Evolutionary conservation across 1,140 invertebrate species (phyloP).

Genomic region (Ridgeia piscesae): DNA sequence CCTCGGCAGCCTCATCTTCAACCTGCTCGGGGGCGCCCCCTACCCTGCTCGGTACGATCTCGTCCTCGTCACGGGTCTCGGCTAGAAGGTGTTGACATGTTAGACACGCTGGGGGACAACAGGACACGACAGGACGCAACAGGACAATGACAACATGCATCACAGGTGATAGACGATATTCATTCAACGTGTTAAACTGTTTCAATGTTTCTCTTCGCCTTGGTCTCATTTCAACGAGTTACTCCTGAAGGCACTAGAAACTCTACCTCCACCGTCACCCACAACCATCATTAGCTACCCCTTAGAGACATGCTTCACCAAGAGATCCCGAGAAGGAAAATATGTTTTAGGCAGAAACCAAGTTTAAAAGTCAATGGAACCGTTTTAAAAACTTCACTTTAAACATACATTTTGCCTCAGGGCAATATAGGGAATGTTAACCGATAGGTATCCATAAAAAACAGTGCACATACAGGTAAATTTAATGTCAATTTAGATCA

Average conservation of each 20-base stretch:
- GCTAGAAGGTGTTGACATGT: not conserved
- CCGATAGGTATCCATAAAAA: no score
- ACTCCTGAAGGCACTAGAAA: not conserved
- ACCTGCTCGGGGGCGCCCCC: not conserved
- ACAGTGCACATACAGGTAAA: no score
- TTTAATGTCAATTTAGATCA: no score
- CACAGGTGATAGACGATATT: not conserved
- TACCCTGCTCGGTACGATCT: constrained; percentile 7
- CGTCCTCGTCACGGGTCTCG: not conserved
- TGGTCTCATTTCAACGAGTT: no score
- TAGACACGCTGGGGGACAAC: not conserved
- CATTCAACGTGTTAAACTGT: not conserved
- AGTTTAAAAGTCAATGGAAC: not conserved
- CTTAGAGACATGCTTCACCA: not conserved
- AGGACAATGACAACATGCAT: not conserved
- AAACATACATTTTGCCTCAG: no score
- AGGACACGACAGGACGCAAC: not conserved
- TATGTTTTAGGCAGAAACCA: not conserved
- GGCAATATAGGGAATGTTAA: no score
- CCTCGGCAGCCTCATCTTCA: not conserved
- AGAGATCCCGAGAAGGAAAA: not conserved
- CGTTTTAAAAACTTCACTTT: no score
- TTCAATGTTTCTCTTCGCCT: not conserved
- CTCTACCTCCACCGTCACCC: not conserved
- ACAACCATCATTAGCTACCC: not conserved